phyloP scores from a whole-genome alignment of 2,113 vertebrate genomes.

The Acanthisitta chloris region DNA sequence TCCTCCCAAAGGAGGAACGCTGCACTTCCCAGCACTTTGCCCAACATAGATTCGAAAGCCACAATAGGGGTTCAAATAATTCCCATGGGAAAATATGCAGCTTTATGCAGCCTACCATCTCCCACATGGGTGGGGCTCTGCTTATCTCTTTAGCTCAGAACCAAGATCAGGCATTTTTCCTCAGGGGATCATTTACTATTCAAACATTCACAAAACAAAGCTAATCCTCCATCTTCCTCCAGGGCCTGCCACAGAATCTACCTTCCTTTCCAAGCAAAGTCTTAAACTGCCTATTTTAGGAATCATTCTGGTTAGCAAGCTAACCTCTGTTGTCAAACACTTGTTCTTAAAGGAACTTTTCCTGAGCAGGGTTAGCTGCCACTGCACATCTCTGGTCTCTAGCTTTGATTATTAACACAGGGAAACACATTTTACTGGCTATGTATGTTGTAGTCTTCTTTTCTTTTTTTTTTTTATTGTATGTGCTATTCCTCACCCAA shows the following conservation, averaged over 20 bases:
- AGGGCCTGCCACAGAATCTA: neutral
- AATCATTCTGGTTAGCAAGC: neutral
- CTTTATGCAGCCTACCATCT: neutral
- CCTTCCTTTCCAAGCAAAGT: neutral
- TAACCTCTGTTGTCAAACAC: neutral
- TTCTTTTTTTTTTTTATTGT: neutral
- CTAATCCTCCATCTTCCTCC: neutral
- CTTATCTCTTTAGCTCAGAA: constrained; percentile 48
- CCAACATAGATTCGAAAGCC: neutral
- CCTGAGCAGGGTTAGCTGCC: neutral
- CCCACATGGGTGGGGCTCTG: neutral
- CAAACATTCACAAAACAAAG: constrained; percentile 27
- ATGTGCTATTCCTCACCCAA: neutral
- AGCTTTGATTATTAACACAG: neutral
- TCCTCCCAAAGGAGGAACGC: neutral
- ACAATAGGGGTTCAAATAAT: neutral
- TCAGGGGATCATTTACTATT: neutral
- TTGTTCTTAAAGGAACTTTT: neutral
- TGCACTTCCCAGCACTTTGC: neutral
- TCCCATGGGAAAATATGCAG: constrained; percentile 53
- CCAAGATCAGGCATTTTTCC: neutral
- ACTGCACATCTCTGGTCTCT: neutral
- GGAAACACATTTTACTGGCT: neutral
- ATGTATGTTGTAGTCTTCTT: neutral
- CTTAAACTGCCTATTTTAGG: neutral